Conservation (phyloP, 2,113 vertebrate species). For the Polypterus senegalus region DNA sequence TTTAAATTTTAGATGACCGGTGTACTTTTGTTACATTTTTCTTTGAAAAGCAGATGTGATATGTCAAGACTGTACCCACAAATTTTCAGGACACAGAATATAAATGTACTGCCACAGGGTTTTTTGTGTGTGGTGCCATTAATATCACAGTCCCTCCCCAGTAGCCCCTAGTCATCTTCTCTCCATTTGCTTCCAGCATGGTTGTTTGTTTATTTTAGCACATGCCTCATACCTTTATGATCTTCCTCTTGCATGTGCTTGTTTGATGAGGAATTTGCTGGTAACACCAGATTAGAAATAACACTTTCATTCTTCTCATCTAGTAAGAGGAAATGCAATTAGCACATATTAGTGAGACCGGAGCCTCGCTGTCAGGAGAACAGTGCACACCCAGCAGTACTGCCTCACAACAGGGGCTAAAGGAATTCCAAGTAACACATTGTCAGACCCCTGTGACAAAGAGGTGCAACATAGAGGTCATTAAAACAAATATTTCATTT, state of each 20-base stretch:
- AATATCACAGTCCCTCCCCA: conserved; percentile 3
- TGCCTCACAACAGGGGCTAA: too few relatives aligned
- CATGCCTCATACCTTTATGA: conserved; percentile 30
- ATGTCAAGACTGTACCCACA: too few relatives aligned
- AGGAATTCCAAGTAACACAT: too few relatives aligned
- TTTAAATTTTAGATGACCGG: too few relatives aligned
- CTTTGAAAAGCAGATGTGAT: too few relatives aligned
- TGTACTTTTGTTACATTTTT: too few relatives aligned
- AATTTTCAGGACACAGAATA: too few relatives aligned
- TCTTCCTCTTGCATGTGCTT: conserved; percentile 23
- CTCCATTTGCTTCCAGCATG: not conserved
- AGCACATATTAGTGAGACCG: conserved; percentile 54
- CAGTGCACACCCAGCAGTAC: conserved; percentile 14
- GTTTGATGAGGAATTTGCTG: conserved; percentile 52
- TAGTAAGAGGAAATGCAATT: conserved; percentile 64
- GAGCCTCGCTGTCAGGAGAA: conserved; percentile 41
- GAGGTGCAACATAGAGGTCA: too few relatives aligned
- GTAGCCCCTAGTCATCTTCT: not conserved
- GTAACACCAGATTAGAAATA: conserved; percentile 50
- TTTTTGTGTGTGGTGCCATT: not conserved
- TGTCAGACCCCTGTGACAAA: too few relatives aligned
- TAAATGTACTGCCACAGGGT: not conserved
- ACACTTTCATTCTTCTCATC: conserved; percentile 56
- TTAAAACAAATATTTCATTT: too few relatives aligned
- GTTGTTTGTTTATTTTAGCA: conserved; percentile 14